Evolutionary conservation across 2,888 invertebrate species (phyloP), one percentile per base, ranked within the genome.

Genomic region (Limnephilus marmoratus): DNA sequence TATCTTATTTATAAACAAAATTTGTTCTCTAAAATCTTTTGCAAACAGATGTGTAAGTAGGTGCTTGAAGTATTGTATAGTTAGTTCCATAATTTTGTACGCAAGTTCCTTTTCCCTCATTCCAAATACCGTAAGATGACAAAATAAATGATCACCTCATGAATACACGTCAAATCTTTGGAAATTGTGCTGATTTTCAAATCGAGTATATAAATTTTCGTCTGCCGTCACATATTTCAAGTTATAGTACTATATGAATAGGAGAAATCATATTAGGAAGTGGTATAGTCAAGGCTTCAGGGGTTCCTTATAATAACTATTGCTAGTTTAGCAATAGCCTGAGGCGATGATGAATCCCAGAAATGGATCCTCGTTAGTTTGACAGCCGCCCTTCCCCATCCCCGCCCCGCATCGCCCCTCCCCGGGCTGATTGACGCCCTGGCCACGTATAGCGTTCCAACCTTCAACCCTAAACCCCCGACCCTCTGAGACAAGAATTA

Each of bases 351-450:
- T 68, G 18, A 5, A 68, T 68, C 53, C 53, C n/a, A 24, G 9
- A 68, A 24, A 68, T 83, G 31, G 37, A 37, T 83, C 83, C 34
- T 34, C 31, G 83, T 83, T 24, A 31, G 83, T 83, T 83, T 83
- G 83, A 83, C 83, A 15, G 83, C 37, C 37, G n/a, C 24, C 83
- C 37, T 24, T 7, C 68, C 68, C n/a, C n/a, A 9, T 9, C 2
- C 24, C 18, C 34, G 34, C 37, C 18, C 34, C 31, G 31, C 2
- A 9, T 9, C 34, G 34, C 37, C 18, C 34, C 31, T 1, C 37
- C 18, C 34, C 24, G 18, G 18, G 34, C 37, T 83, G 83, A 37
- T 83, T 83, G 83, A 41, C 83, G 83, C 83, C 83, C 83, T 83
- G 37, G 37, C 83, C 83, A 41, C 83, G 37, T 34, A 83, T 83